Evolutionary conservation across 2,113 vertebrate genomes (phyloP).

Genomic region (Pygoscelis adeliae): DNA sequence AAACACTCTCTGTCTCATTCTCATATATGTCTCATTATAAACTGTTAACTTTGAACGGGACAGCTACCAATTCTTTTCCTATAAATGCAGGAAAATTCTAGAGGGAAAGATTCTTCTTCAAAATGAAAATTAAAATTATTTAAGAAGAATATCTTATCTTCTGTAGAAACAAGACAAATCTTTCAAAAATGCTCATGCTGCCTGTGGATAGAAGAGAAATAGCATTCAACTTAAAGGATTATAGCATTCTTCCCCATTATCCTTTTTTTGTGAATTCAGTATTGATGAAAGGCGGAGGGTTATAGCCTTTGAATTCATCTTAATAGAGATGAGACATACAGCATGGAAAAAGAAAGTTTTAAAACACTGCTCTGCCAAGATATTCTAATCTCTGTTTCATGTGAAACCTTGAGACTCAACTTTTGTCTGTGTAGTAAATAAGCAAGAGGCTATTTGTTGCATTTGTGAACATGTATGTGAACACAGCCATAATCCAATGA

Average conservation of each 20-base stretch:
- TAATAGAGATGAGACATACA: background rate
- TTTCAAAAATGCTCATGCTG: background rate
- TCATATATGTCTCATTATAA: background rate
- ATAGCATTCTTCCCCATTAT: background rate
- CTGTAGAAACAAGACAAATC: background rate
- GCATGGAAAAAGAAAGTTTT: background rate
- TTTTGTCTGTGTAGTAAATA: background rate
- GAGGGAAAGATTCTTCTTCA: background rate
- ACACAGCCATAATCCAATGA: background rate
- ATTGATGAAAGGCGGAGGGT: background rate
- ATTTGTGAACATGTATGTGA: background rate
- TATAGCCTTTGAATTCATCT: background rate
- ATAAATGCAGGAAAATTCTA: background rate
- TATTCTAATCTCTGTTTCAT: background rate
- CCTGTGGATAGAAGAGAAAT: background rate
- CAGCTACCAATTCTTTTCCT: background rate
- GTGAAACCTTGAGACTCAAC: background rate
- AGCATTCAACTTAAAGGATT: background rate
- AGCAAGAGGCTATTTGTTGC: background rate
- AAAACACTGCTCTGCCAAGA: background rate
- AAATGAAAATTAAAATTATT: background rate
- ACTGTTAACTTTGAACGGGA: background rate
- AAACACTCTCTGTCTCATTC: background rate
- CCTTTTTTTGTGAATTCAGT: background rate
- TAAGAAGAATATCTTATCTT: background rate